A percentile compares a stretch with the other conserved stretches of the same genome.
Evolutionary conservation across 2,888 invertebrate species (phyloP).

Genomic region (Dendrolimus pini): DNA sequence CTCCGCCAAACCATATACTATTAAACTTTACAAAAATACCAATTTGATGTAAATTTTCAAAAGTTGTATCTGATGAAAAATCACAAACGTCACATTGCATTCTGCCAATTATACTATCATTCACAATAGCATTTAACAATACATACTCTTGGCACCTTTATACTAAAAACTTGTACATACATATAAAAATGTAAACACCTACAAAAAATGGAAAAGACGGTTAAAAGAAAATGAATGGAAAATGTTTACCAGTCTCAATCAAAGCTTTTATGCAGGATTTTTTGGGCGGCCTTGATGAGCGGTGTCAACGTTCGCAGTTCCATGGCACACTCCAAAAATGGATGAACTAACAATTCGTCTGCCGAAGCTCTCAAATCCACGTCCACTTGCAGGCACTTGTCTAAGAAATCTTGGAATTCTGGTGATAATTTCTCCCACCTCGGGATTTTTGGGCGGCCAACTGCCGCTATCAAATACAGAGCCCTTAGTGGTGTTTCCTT

Average conservation of each 20-base stretch:
- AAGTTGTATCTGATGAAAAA: too few species aligned
- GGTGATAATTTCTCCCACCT: constrained; percentile 87
- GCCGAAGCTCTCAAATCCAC: constrained; percentile 87
- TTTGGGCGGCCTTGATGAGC: constrained; percentile 93
- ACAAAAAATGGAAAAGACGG: constrained; percentile 40
- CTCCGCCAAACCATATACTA: neutral
- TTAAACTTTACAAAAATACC: neutral
- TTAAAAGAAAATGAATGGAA: constrained; percentile 39
- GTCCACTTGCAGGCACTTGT: constrained; percentile 91
- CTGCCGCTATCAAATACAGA: constrained; percentile 95
- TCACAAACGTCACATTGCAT: too few species aligned
- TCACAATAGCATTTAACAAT: too few species aligned
- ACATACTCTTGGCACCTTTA: constrained; percentile 34
- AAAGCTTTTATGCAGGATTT: constrained; percentile 82
- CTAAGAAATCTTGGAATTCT: constrained; percentile 88
- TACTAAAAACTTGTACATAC: constrained; percentile 19
- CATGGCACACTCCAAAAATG: constrained; percentile 87
- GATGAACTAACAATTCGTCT: constrained; percentile 85
- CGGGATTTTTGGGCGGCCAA: constrained; percentile 94
- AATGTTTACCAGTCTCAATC: constrained; percentile 48
- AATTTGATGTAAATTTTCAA: too few species aligned
- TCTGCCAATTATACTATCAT: too few species aligned
- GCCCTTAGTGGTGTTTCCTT: constrained; percentile 95
- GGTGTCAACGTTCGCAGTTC: constrained; percentile 89
- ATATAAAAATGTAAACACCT: constrained; percentile 43